Conservation (phyloP, 2,888 invertebrate genomes). For the Eledone cirrhosa region DNA sequence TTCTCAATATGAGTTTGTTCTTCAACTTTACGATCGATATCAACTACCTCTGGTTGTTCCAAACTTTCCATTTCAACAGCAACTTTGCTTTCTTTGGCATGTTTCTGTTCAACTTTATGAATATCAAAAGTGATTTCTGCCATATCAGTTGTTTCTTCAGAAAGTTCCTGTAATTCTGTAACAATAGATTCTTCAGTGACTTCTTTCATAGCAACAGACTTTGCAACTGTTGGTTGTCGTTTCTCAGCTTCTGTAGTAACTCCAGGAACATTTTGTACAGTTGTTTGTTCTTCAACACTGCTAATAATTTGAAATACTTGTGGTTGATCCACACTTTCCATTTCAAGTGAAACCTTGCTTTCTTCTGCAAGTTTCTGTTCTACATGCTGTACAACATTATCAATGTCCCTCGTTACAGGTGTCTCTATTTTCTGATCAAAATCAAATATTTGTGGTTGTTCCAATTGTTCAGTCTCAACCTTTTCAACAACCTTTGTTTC, state of each 20-base stretch:
- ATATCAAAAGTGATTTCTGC: not conserved
- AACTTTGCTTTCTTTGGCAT: not conserved
- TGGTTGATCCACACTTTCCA: conserved; percentile 3
- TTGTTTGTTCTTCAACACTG: conserved; percentile 30
- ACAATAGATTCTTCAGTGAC: not conserved
- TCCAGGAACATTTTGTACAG: conserved; percentile 26
- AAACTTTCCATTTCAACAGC: conserved; percentile 19
- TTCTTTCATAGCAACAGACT: not conserved
- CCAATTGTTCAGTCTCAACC: not conserved
- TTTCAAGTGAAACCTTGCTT: not conserved
- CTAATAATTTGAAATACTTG: conserved; percentile 16
- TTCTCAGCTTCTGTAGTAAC: not conserved
- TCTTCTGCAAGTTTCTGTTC: not conserved
- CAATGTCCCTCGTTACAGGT: too few species aligned
- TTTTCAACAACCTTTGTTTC: not conserved
- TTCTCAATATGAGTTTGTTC: conserved; percentile 30
- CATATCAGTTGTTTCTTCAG: not conserved
- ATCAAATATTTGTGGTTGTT: not conserved
- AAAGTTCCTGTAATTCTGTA: not conserved
- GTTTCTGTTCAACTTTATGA: not conserved
- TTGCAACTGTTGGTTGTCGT: conserved; percentile 24
- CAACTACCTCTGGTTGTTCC: not conserved
- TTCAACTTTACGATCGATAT: conserved; percentile 30
- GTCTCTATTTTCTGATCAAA: not conserved
- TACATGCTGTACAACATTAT: not conserved